Conservation (phyloP, 2,797 vertebrate species). For the Poeciliopsis turneri region DNA sequence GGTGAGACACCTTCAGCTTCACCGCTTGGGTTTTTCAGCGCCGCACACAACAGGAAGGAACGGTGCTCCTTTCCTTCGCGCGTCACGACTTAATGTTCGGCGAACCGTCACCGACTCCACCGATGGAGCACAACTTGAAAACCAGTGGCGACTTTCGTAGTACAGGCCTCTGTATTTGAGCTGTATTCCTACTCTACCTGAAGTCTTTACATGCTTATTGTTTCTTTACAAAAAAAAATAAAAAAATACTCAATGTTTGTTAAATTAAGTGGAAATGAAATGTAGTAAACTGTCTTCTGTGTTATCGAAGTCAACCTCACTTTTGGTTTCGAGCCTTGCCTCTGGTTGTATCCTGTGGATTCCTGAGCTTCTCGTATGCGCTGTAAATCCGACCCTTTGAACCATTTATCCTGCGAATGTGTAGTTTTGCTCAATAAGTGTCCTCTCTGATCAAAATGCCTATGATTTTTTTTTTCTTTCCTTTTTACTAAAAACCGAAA, state of each 20-base stretch:
- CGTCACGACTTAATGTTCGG: neutral
- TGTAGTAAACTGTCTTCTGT: constrained; percentile 9
- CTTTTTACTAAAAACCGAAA: constrained; percentile 65
- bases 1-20: neutral
- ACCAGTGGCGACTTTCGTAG: neutral
- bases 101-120: neutral
- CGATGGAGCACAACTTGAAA: neutral
- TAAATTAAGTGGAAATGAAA: constrained; percentile 28
- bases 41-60: neutral
- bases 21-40: neutral
- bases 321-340: constrained; percentile 33
- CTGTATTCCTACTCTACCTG: constrained; percentile 7
- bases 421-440: constrained; percentile 45
- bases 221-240: constrained; percentile 8
- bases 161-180: neutral
- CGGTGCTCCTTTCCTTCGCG: neutral
- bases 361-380: constrained; percentile 40
- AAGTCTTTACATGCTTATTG: neutral
- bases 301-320: constrained; percentile 16
- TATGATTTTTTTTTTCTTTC: constrained; percentile 42
- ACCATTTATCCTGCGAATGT: constrained; percentile 46
- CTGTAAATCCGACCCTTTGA: constrained; percentile 41
- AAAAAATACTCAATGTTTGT: constrained; percentile 8
- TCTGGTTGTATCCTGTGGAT: constrained; percentile 60
- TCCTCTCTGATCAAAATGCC: constrained; percentile 55